Base-by-base conservation (phyloP, 2,797 vertebrate species). In the Hylomyscus alleni region DNA sequence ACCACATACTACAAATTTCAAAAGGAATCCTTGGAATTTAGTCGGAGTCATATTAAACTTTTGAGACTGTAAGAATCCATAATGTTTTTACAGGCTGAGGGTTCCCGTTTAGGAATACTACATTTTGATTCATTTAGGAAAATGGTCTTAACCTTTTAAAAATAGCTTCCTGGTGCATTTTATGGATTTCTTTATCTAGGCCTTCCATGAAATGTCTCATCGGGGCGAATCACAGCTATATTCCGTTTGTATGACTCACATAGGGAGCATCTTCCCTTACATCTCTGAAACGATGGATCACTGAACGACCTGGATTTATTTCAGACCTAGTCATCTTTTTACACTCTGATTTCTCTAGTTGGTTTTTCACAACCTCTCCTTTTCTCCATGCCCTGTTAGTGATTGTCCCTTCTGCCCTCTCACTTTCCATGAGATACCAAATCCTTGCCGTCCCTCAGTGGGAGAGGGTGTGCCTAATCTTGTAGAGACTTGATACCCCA, bases 51-150 rank as follows among this genome's bases (percentile, higher is more conserved):
- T 14, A 89, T 95, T 85, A 93, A 88, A 82, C 9, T 34, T 80
- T 83, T 72, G 78, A 95, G 90, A 94, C 82, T 76, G n/a, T 34
- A 56, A 2, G 19, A 87, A 87, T 2, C 17, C 37, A 19, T 54
- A 85, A 58, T 90, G 83, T 76, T 22, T 93, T 72, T 82, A 84
- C 50, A 83, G 92, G 67, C 31, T 91, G 37, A 77, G 5, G 54
- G 15, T 72, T 82, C 17, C 20, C n/a, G 92, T 73, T 87, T 37
- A 91, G 31, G 20, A 91, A 60, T 31, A 80, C n/a, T 91, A 73
- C 77, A 47, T 40, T 90, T 97, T 96, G 90, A 82, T 84, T 94
- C 29, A 85, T 67, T 91, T 80, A 89, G 5, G n/a, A 44, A 92
- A 90, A 90, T 87, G 26, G 84, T 73, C 22, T 89, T 92, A 94